These are phyloP conservation scores for Cliona cf. orientalis DNA, from an alignment of 37 sponge, comb jelly and placozoan genomes.

Conservation along the genomic window DNA sequence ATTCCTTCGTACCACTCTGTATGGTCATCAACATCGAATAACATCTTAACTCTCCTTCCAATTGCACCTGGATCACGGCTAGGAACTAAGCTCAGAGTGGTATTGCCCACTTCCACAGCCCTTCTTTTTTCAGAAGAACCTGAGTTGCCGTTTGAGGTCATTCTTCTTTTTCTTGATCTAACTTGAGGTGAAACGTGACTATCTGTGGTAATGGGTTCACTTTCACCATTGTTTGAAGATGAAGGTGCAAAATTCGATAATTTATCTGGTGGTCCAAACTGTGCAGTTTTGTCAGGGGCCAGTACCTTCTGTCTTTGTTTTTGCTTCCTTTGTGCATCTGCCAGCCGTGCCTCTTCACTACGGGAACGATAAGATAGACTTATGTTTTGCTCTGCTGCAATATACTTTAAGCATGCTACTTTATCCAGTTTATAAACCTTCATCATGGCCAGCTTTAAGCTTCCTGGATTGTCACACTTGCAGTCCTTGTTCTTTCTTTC, in stretches of 20 bases:
- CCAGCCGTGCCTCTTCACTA: background rate
- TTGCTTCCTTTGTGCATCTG: background rate
- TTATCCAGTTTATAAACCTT: slow-evolving; percentile 37
- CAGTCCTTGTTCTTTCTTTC: slow-evolving; percentile 33
- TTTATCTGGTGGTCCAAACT: slow-evolving; percentile 22
- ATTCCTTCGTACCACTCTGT: slow-evolving; percentile 14
- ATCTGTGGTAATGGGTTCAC: too few species aligned
- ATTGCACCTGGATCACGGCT: background rate
- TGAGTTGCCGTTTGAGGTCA: background rate
- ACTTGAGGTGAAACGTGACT: background rate
- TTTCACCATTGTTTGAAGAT: too few species aligned
- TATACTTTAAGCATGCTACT: slow-evolving; percentile 21
- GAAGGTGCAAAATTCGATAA: background rate
- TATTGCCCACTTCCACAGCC: too few species aligned
- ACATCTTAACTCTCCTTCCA: slow-evolving; percentile 19
- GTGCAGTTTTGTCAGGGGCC: slow-evolving; percentile 6
- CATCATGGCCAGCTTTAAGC: slow-evolving; percentile 22
- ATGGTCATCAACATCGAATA: slow-evolving; percentile 11
- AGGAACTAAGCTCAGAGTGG: too few species aligned
- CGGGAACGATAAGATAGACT: slow-evolving; percentile 26
- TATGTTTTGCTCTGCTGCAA: slow-evolving; percentile 18
- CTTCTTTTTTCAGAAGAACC: background rate
- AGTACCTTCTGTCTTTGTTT: background rate
- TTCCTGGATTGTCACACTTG: slow-evolving; percentile 6
- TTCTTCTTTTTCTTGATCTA: background rate